Evolutionary conservation across 2,888 invertebrate species (phyloP).

Genomic region (Agrochola litura): DNA sequence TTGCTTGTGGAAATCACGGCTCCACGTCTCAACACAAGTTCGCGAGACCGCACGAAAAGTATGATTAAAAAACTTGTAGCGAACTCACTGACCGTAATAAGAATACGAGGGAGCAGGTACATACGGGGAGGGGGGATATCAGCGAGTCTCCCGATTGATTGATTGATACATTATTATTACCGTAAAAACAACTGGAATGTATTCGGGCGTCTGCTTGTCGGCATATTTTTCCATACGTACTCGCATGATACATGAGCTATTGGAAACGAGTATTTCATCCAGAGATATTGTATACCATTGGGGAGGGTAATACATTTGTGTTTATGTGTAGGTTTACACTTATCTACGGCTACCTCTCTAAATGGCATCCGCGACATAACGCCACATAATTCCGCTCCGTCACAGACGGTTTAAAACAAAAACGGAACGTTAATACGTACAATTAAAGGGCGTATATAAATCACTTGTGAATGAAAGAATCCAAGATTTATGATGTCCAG

Average conservation of each 20-base stretch:
- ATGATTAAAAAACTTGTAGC: slow-evolving; percentile 79
- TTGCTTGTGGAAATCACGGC: slow-evolving; percentile 70
- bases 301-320: slow-evolving; percentile 16
- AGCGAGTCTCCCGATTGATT: slow-evolving; percentile 62
- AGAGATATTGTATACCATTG: slow-evolving; percentile 4
- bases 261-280: slow-evolving; percentile 43
- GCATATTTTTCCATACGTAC: slow-evolving; percentile 63
- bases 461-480: slow-evolving; percentile 72
- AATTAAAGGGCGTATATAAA: slow-evolving; percentile 70
- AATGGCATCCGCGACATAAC: slow-evolving; percentile 25
- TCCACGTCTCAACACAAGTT: slow-evolving; percentile 71
- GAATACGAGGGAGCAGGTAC: slow-evolving; percentile 64
- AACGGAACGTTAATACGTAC: slow-evolving; percentile 64
- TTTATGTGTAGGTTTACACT: slow-evolving; percentile 19
- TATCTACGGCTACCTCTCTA: slow-evolving; percentile 17
- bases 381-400: slow-evolving; percentile 47
- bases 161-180: slow-evolving; percentile 75
- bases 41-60: slow-evolving; percentile 74
- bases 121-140: slow-evolving; percentile 23
- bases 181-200: slow-evolving; percentile 69
- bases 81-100: slow-evolving; percentile 73
- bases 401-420: slow-evolving; percentile 63
- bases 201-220: slow-evolving; percentile 66
- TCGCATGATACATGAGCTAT: slow-evolving; percentile 51
- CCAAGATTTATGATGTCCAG: slow-evolving; percentile 73